Evolutionary conservation across 2,113 vertebrate genomes (phyloP), one percentile per base, ranked within the genome.

Genomic region (Athene noctua): DNA sequence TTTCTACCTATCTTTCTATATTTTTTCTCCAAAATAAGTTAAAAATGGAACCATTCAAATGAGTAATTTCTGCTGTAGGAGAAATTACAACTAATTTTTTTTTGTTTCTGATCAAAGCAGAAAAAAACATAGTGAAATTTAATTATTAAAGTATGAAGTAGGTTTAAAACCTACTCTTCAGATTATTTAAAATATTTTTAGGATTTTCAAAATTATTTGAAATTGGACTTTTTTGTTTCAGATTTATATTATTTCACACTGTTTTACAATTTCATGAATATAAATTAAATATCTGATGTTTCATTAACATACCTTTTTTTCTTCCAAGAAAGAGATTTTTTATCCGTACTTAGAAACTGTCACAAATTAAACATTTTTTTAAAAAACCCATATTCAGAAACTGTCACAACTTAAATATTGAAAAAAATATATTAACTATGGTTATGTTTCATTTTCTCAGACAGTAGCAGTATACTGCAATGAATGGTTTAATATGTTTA

Each of bases 401-500:
- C 14, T 61, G 16, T 40, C 51, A 66, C 13, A 83, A 79, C 36
- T 73, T 61, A 65, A 70, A 40, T 26, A 54, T 22, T 11, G 18
- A 36, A 36, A 13, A 10, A 54, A 49, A 23, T 26, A 68, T 44
- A 44, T 51, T 18, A 65, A 15, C 6, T n/a, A 68, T 0, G 0
- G 21, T 38, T 89, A 73, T 73, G 26, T 78, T 78, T 58, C 70
- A 19, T 59, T 6, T 58, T 89, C n/a, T 59, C 52, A 68, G 32
- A 40, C 9, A 65, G 12, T 5, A 68, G 21, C 32, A 63, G 73
- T 32, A 17, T 11, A 63, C 18, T 72, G 20, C 42, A 38, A 73
- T 26, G 15, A 82, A 63, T 29, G 10, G 59, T n/a, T 16, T 54
- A 67, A 14, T 22, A 71, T 9, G 12, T 54, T 94, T 55, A 36